Evolutionary conservation across 2,113 vertebrate species (phyloP).

Genomic region (Onychostruthus taczanowskii): DNA sequence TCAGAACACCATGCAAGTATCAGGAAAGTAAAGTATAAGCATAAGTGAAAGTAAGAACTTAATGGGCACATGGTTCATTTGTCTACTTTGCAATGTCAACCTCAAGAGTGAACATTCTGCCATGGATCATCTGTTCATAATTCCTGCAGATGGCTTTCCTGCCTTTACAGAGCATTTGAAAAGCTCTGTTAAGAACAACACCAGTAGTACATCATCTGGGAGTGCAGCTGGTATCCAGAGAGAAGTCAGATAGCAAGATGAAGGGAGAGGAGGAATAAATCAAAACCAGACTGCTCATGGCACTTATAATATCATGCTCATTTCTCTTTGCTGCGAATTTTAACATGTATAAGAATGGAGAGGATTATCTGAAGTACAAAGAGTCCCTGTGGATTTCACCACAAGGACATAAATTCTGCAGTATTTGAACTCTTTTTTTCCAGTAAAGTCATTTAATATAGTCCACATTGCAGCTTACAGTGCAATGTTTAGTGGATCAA

Average conservation of each 20-base stretch:
- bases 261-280: conserved; percentile 31
- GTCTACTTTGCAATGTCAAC: neutral
- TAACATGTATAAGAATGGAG: neutral
- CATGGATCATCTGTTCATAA: conserved; percentile 28
- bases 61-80: conserved; percentile 1
- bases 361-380: neutral
- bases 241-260: conserved; percentile 2
- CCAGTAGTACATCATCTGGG: conserved; percentile 7
- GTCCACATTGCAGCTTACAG: neutral
- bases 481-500: neutral
- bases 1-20: neutral
- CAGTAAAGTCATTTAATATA: neutral
- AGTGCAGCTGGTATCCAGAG: conserved; percentile 11
- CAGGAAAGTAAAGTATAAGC: neutral
- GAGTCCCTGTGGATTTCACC: neutral
- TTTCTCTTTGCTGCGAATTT: conserved; percentile 18
- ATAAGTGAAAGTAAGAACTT: neutral
- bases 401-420: neutral
- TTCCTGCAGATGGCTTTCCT: neutral
- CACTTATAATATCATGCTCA: neutral
- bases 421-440: neutral
- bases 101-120: conserved; percentile 3
- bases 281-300: neutral
- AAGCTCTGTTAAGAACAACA: neutral
- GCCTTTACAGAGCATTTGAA: neutral